These are phyloP conservation scores for Cydia splendana DNA, from an alignment of 1,140 invertebrate species.

Conservation along the genomic window DNA sequence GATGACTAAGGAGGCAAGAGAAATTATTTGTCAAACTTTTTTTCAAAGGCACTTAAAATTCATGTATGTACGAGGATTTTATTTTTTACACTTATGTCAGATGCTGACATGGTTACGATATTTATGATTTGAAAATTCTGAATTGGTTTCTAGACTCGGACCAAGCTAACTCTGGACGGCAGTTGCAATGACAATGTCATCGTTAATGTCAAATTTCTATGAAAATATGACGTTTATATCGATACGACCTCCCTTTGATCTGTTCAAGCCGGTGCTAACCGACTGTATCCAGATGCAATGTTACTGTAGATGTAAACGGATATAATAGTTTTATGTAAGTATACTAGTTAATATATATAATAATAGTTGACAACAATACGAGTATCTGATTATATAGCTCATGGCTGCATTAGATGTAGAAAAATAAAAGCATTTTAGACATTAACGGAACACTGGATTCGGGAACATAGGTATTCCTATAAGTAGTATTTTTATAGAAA, in stretches of 20 bases:
- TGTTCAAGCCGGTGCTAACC: no score
- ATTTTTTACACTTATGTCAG: not conserved
- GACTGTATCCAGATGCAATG: not conserved
- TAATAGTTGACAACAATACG: not conserved
- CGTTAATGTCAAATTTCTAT: no score
- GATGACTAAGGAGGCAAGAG: no score
- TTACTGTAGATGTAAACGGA: not conserved
- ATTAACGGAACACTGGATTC: slow-evolving; percentile 42
- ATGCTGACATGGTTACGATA: not conserved
- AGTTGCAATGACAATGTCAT: no score
- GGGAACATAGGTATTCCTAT: slow-evolving; percentile 56
- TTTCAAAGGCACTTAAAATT: no score
- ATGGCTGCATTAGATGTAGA: slow-evolving; percentile 2
- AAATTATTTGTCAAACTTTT: no score
- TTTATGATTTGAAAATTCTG: no score
- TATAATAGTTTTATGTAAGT: not conserved
- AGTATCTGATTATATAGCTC: not conserved
- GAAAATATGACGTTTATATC: no score
- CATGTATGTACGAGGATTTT: not conserved
- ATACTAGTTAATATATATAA: no score
- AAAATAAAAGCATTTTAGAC: not conserved
- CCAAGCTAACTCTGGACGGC: no score
- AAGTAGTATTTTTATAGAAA: slow-evolving; percentile 49
- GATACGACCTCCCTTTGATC: no score
- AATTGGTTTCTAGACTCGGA: no score